Evolutionary conservation across 2,797 vertebrate species (phyloP), one percentile per base, ranked within the genome.

Genomic region (Pantherophis alleghaniensis): DNA sequence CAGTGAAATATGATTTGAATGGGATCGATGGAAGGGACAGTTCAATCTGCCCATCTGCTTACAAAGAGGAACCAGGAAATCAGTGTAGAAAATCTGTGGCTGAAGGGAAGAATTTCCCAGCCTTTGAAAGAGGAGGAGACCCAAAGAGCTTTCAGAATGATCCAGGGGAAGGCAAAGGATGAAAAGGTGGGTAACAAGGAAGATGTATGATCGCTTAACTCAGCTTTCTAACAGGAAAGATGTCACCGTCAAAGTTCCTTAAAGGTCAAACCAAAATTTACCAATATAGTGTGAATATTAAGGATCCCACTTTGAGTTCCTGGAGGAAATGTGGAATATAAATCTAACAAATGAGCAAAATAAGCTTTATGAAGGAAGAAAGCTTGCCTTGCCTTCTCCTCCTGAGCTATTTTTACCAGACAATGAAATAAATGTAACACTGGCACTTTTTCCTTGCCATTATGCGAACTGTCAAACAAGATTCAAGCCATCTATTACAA

Each of bases 331-430:
- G 18, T 79, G 74, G 74, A 42, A 42, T 42, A 79, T 22, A 42
- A 42, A 79, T 11, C 18, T 79, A 79, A 79, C n/a, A 79, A 79
- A 79, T 79, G 32, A 42, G 74, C 69, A 93, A 93, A 94, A 93
- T 24, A 69, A 91, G 95, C 95, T 94, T 96, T 93, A 93, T 0
- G 2, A 93, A 94, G 94, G 94, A 95, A 14, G 95, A 94, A 94
- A 88, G 94, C 93, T 93, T 93, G 93, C 26, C 91, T 90, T 28
- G 60, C 24, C 24, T 24, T 37, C 60, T 94, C 74, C 47, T 63
- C 94, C 94, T 95, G 26, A 94, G 94, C 74, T n/a, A 12, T 28
- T 91, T 95, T 94, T 95, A 96, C 95, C 95, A 42, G 87, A 14
- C 94, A 94, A 93, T 95, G 13, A 61, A 90, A 95, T 7, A 92